Base-by-base conservation (phyloP, 1,140 invertebrate genomes). In the Drosophila funebris region DNA sequence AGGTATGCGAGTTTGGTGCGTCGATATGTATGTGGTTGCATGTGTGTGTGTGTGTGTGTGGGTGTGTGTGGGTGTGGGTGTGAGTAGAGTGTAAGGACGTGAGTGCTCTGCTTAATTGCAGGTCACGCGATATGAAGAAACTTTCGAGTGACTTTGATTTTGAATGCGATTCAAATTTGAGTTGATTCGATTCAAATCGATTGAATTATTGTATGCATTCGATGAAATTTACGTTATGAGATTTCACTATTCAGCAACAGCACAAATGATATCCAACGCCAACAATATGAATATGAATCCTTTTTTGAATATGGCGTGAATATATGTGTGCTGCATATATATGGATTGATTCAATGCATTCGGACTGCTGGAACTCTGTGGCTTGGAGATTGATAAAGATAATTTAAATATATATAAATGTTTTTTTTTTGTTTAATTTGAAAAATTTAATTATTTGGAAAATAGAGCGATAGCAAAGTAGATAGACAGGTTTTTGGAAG, bases 211-310 rank as follows among this genome's bases (percentile, higher is more conserved):
- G 58, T 73, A 79, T 73, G 80, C 81, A 85, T 89, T 91, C 90
- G 90, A 90, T 90, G 90, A 90, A 88, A 88, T 77, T 90, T 91
- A 91, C 90, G 90, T 90, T 91, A 91, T 91, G 90, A 79, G 89
- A 90, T 91, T 91, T 91, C 90, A 72, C 73, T 84, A 91, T 82
- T 90, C 80, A 78, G 75, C 44, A 33, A 87, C 87, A 89, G 80
- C 85, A 83, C 87, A 85, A 76, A 89, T 83, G 69, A 83, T 88
- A 87, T 88, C 78, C 56, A 48, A 46, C 68, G 56, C 33, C 9
- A 62, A 44, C 9, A 52, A 62, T 68, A 14, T 43, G n/a, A 31
- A 53, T 39, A 16, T 54, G 24, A 43, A 52, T 41, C 36, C 37
- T 13, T 63, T 60, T 64, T 27, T 57, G 39, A 58, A 53, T 53